These are phyloP conservation scores for Orgyia antiqua DNA, from an alignment of 2,888 invertebrate species.

Conservation along the genomic window DNA sequence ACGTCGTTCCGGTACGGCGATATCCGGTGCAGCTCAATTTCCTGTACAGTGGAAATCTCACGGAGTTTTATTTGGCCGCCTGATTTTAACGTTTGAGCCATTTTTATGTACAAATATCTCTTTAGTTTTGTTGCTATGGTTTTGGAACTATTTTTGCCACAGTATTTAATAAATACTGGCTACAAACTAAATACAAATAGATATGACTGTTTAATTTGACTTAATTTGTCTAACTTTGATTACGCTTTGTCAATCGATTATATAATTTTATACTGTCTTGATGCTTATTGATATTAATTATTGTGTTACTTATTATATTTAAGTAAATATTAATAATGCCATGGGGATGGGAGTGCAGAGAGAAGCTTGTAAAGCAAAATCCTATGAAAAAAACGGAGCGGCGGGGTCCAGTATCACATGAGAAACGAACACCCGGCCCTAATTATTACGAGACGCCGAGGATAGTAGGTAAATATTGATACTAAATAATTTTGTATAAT, in stretches of 20 bases:
- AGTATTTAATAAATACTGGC: slow-evolving; percentile 12
- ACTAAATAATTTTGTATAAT: too few species aligned
- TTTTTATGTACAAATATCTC: slow-evolving; percentile 38
- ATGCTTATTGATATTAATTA: not conserved
- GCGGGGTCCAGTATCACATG: slow-evolving; percentile 20
- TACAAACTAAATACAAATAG: slow-evolving; percentile 7
- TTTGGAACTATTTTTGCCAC: slow-evolving; percentile 22
- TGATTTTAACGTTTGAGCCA: slow-evolving; percentile 38
- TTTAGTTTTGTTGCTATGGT: slow-evolving; percentile 22
- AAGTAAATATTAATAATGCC: slow-evolving; percentile 37
- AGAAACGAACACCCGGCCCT: slow-evolving; percentile 38
- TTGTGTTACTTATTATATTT: slow-evolving; percentile 1
- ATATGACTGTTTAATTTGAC: slow-evolving; percentile 10
- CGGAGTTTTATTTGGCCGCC: slow-evolving; percentile 55
- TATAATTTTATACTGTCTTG: slow-evolving; percentile 3
- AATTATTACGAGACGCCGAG: slow-evolving; percentile 43
- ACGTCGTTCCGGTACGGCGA: slow-evolving; percentile 69
- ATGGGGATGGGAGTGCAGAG: slow-evolving; percentile 56
- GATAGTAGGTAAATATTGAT: slow-evolving; percentile 41
- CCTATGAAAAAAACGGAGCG: slow-evolving; percentile 41
- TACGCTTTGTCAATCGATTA: not conserved
- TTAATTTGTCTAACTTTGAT: too few species aligned
- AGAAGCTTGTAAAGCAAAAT: slow-evolving; percentile 49
- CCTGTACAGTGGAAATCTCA: slow-evolving; percentile 58
- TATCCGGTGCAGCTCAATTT: slow-evolving; percentile 75